Conservation (phyloP, 2,888 invertebrate genomes). For the Dicycla oo region DNA sequence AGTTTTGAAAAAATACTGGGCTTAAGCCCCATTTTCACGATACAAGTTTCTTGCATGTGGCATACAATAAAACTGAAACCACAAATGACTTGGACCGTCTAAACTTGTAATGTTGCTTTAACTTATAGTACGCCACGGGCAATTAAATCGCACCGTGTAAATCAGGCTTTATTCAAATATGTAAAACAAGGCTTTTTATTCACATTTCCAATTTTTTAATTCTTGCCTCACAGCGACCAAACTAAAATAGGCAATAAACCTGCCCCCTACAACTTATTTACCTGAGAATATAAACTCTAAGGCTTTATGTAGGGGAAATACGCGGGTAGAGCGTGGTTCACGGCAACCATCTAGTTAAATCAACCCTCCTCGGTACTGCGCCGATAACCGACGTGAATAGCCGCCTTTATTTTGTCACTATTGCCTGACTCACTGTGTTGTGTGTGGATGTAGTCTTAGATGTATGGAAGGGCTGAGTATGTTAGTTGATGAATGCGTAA, state of each 20-base stretch:
- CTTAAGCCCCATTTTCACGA: too few species aligned
- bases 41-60: too few species aligned
- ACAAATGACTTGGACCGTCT: too few species aligned
- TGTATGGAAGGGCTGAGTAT: constrained; percentile 1
- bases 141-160: too few species aligned
- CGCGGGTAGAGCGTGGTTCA: constrained; percentile 65
- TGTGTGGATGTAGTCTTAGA: constrained; percentile 35
- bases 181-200: too few species aligned
- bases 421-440: constrained; percentile 62
- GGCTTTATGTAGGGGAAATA: constrained; percentile 65
- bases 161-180: too few species aligned
- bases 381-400: constrained; percentile 67
- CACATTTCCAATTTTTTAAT: not conserved
- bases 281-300: constrained; percentile 56
- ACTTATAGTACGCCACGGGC: too few species aligned
- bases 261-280: not conserved
- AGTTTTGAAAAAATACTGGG: not conserved
- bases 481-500: not conserved
- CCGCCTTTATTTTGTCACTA: constrained; percentile 66
- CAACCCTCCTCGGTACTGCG: constrained; percentile 65
- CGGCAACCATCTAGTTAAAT: constrained; percentile 72
- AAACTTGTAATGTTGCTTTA: too few species aligned
- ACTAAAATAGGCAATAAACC: constrained; percentile 48
- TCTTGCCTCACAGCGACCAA: constrained; percentile 14
- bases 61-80: too few species aligned